phyloP scores from a whole-genome alignment of 2,113 vertebrate genomes.

The Bostrychus sinensis region DNA sequence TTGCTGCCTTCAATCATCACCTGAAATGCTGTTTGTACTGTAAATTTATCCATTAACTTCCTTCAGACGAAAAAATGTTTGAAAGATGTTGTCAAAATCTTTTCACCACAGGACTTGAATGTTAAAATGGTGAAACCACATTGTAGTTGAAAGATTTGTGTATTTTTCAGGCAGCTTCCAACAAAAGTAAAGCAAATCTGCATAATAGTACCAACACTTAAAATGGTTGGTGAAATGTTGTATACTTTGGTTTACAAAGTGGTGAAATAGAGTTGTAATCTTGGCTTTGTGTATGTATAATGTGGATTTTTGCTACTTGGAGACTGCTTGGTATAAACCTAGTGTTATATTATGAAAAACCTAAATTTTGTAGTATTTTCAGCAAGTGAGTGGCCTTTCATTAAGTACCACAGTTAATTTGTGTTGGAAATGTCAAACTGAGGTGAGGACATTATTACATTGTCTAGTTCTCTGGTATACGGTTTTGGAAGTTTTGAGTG shows the following conservation, averaged over 20 bases:
- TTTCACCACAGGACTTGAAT: background rate
- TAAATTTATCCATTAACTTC: constrained; percentile 5
- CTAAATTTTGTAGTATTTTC: no score
- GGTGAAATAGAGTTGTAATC: constrained; percentile 1
- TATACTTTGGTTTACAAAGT: constrained; percentile 1
- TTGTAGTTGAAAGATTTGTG: background rate
- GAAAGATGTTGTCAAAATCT: constrained; percentile 1
- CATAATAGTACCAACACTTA: constrained; percentile 1
- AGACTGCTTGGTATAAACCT: no score
- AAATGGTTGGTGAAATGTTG: background rate
- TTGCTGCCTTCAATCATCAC: background rate
- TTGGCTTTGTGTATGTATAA: background rate
- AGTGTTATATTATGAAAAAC: no score
- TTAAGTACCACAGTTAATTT: no score
- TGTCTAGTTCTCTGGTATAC: no score
- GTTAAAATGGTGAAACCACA: background rate
- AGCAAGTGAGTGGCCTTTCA: no score
- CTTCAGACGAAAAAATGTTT: background rate
- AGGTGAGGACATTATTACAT: no score
- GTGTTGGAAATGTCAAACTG: no score
- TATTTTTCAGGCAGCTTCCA: background rate
- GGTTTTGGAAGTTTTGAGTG: no score
- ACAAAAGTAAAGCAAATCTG: background rate
- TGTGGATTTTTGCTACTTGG: no score
- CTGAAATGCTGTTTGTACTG: background rate